Evolutionary conservation across 2,797 vertebrate species (phyloP).

Genomic region (Xyrichtys novacula): DNA sequence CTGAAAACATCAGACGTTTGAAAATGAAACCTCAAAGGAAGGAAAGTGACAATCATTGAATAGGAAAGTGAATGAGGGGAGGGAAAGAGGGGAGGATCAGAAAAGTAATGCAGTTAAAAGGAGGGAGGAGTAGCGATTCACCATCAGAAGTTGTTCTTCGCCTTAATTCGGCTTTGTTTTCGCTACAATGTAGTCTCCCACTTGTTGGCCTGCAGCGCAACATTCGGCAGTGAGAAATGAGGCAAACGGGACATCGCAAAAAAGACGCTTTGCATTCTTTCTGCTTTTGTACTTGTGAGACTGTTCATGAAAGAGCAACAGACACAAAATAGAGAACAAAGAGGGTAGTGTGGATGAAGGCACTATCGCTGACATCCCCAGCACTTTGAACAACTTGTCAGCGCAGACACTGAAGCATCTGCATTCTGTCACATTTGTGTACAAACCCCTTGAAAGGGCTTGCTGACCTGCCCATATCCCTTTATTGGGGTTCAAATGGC

Average conservation of each 20-base stretch:
- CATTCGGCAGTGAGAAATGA: conserved; percentile 69
- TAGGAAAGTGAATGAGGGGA: conserved; percentile 47
- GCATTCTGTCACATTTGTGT: conserved; percentile 99
- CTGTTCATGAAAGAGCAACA: conserved; percentile 88
- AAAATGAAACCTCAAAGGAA: conserved; percentile 44
- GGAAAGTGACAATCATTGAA: conserved; percentile 43
- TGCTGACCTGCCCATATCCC: conserved; percentile 98
- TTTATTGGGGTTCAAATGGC: conserved; percentile 98
- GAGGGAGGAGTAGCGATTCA: conserved; percentile 66
- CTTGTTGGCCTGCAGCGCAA: conserved; percentile 57
- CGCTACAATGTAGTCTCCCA: conserved; percentile 70
- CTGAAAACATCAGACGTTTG: conserved; percentile 43
- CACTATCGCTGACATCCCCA: conserved; percentile 92
- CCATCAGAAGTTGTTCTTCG: conserved; percentile 69
- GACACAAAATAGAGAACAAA: conserved; percentile 91
- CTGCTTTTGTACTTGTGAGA: conserved; percentile 90
- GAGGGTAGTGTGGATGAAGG: conserved; percentile 90
- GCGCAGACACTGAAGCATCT: conserved; percentile 90
- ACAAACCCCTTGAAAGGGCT: conserved; percentile 97
- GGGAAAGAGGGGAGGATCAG: conserved; percentile 62
- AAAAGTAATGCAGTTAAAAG: conserved; percentile 65
- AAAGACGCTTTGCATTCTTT: conserved; percentile 91
- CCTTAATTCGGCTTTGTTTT: conserved; percentile 71
- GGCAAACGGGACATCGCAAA: conserved; percentile 81
- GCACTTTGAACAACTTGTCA: conserved; percentile 99